Percentiles rank a stretch among this genome's conserved stretches.
Evolutionary conservation across 2,113 vertebrate species (phyloP).

Genomic region (Australoheros scitulus): DNA sequence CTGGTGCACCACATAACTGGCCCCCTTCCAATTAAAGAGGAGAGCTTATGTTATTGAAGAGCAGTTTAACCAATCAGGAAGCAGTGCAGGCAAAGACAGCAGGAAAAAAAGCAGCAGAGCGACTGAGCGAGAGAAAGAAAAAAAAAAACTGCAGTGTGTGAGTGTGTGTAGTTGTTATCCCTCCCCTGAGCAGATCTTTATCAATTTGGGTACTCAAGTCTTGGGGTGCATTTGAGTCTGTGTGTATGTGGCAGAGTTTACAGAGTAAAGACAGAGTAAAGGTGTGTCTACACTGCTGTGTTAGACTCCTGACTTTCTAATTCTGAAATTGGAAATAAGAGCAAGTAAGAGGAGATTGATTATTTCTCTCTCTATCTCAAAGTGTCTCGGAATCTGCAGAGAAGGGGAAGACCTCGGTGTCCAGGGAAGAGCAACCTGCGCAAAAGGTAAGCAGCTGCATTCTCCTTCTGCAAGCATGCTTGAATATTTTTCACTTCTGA

Average conservation of each 20-base stretch:
- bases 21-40: conserved; percentile 78
- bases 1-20: conserved; percentile 73
- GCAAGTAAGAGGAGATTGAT: conserved; percentile 71
- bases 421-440: conserved; percentile 51
- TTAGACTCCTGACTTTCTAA: conserved; percentile 42
- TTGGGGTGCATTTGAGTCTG: conserved; percentile 60
- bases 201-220: conserved; percentile 73
- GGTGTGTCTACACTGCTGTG: conserved; percentile 65
- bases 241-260: conserved; percentile 64
- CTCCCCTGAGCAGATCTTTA: conserved; percentile 77
- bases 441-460: conserved; percentile 61
- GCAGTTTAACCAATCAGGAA: conserved; percentile 76
- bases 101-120: conserved; percentile 69
- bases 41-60: conserved; percentile 81
- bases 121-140: conserved; percentile 72
- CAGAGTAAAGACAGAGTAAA: conserved; percentile 57
- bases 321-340: conserved; percentile 73
- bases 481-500: conserved; percentile 42
- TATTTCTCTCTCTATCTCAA: conserved; percentile 76
- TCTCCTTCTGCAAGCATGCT: conserved; percentile 7
- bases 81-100: conserved; percentile 69
- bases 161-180: conserved; percentile 76
- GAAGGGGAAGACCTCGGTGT: conserved; percentile 48
- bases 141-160: conserved; percentile 73
- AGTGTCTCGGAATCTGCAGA: conserved; percentile 69